Conservation (phyloP, 2,113 vertebrate species). For the Willisornis vidua region DNA sequence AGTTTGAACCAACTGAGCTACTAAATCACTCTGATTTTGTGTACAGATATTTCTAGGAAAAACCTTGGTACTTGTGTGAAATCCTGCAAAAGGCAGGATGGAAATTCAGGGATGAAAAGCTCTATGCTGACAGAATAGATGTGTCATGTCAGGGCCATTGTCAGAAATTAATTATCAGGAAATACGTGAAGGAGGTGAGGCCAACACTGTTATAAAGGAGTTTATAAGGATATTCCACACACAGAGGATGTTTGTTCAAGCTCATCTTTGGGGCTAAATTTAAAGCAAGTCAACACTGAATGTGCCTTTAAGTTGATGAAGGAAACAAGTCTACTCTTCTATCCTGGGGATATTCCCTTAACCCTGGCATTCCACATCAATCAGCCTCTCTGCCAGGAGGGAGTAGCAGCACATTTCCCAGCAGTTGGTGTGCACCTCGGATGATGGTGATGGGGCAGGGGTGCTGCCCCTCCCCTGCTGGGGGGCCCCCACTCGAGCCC, state of each 20-base stretch:
- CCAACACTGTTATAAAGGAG: not conserved
- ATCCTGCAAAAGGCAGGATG: not conserved
- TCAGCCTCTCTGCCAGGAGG: not conserved
- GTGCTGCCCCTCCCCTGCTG: not conserved
- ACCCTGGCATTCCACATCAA: not conserved
- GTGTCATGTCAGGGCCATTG: not conserved
- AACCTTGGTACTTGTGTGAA: not conserved
- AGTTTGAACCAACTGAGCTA: too few species aligned
- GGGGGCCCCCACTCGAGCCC: not conserved
- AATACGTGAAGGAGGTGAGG: not conserved
- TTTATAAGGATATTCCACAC: not conserved
- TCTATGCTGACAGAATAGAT: not conserved
- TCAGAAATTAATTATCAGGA: not conserved
- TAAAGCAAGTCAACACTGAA: not conserved
- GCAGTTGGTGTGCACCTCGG: conserved; percentile 56
- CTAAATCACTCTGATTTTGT: not conserved
- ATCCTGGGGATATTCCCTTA: not conserved
- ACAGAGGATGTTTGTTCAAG: not conserved
- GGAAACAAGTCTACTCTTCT: not conserved
- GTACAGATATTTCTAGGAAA: not conserved
- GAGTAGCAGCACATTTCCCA: not conserved
- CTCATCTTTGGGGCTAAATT: not conserved
- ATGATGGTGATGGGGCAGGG: conserved; percentile 73
- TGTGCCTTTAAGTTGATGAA: not conserved
- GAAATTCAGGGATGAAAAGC: not conserved